Conservation (phyloP, 2,113 vertebrate species). For the Cardinalis cardinalis region DNA sequence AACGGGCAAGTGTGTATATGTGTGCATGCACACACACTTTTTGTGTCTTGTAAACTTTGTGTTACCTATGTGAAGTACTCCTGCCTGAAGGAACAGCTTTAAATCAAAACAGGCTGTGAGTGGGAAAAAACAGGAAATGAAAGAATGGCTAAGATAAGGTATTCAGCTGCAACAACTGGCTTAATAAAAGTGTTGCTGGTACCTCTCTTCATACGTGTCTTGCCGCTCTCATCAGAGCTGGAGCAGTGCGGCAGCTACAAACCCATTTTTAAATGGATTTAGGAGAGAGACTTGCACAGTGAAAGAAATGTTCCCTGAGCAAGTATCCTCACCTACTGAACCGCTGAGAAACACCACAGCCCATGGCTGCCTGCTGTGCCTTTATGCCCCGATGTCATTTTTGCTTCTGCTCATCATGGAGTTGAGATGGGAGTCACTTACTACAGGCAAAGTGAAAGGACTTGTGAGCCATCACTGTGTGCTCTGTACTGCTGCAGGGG, state of each 20-base stretch:
- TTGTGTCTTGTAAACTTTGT: background rate
- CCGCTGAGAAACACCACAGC: background rate
- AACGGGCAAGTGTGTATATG: background rate
- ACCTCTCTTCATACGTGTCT: background rate
- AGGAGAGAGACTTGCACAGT: background rate
- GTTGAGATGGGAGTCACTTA: background rate
- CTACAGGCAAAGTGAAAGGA: background rate
- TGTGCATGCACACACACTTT: background rate
- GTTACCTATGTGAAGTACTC: slow-evolving; percentile 2
- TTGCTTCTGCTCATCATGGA: background rate
- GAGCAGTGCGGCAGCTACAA: background rate
- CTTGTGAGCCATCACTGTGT: too few species aligned
- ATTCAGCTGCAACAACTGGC: background rate
- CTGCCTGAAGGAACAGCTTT: background rate
- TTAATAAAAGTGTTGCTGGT: slow-evolving; percentile 5
- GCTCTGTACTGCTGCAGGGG: background rate
- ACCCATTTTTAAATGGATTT: background rate
- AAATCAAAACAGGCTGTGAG: slow-evolving; percentile 59
- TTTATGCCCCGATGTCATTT: background rate
- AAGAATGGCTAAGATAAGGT: slow-evolving; percentile 19
- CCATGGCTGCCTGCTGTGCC: rapidly evolving
- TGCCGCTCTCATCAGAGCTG: background rate
- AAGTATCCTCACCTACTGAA: background rate
- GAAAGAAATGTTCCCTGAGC: background rate
- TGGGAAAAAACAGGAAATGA: slow-evolving; percentile 55